Conservation (phyloP, 2,888 invertebrate species). For the Buathra laborator region DNA sequence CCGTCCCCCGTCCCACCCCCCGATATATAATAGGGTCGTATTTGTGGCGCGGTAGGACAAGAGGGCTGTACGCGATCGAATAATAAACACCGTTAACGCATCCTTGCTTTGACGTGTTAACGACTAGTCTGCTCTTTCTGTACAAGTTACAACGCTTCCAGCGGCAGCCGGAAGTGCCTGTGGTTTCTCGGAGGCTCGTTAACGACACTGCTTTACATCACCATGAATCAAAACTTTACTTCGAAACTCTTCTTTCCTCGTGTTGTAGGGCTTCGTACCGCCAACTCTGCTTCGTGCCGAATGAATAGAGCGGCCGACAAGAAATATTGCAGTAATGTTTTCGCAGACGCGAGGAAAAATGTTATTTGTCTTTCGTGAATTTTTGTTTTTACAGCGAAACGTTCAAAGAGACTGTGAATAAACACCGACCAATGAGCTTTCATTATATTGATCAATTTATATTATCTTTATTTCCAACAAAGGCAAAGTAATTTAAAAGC, state of each 20-base stretch:
- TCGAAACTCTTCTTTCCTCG: neutral
- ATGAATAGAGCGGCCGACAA: neutral
- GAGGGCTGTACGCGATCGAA: constrained; percentile 45
- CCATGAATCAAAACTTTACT: constrained; percentile 18
- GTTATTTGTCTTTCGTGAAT: too few relatives aligned
- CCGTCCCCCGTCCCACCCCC: neutral
- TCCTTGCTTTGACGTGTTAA: constrained; percentile 54
- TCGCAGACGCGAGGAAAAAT: neutral
- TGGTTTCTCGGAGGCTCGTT: constrained; percentile 23
- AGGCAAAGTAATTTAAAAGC: too few relatives aligned
- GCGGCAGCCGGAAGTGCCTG: constrained; percentile 15
- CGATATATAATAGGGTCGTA: constrained; percentile 45
- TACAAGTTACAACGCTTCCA: constrained; percentile 18
- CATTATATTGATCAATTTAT: too few relatives aligned
- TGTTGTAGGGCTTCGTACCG: neutral
- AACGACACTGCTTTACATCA: constrained; percentile 40
- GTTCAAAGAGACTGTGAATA: too few relatives aligned
- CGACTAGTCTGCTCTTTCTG: constrained; percentile 39
- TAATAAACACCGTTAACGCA: constrained; percentile 44
- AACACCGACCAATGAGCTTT: too few relatives aligned
- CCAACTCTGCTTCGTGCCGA: neutral
- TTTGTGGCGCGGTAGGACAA: constrained; percentile 20
- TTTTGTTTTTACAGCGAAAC: too few relatives aligned
- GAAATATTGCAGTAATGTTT: neutral
- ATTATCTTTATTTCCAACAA: too few relatives aligned